Evolutionary conservation across 2,113 vertebrate species (phyloP), one percentile per base, ranked within the genome.

Genomic region (Boleophthalmus pectinirostris): DNA sequence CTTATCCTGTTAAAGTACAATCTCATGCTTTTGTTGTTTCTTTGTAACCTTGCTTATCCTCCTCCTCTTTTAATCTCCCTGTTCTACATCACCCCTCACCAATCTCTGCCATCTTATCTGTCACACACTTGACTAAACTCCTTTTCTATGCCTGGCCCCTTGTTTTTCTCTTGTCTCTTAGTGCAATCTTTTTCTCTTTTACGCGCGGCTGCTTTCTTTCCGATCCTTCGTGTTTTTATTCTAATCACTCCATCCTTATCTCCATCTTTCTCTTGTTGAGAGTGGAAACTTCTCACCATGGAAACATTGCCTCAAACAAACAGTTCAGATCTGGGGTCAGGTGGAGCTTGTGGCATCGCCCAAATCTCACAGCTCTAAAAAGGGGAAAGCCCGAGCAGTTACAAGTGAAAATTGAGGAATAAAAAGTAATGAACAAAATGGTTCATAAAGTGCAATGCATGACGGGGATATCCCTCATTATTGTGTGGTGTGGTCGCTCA

Each of bases 191-290:
- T 82, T 57, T 60, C 78, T 83, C 74, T 70, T 86, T 85, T 79
- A 83, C 79, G 83, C 75, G 79, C 57, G 74, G 80, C 84, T 80
- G 76, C 88, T 76, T 87, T 82, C 29, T 83, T 77, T 75, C 74
- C 68, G 45, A 5, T 43, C 49, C 70, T 80, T 74, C 38, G 21
- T 20, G 67, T 75, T 73, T 83, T 24, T 70, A 46, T 35, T 53
- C 70, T 75, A 82, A 80, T 91, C 90, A 85, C 77, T 81, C 75
- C 76, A 72, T 79, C 80, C 80, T 90, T 89, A 90, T 92, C 89
- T 85, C 74, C 82, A 85, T 90, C 85, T 84, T 75, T 69, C 71
- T 77, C 61, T 80, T 82, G 82, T 81, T 87, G 74, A 21, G 82
- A 86, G 79, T 85, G 88, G 84, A 88, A 91, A 88, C 79, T 77